Base-by-base conservation (phyloP, 2,797 vertebrate species). In the Hylomyscus alleni region DNA sequence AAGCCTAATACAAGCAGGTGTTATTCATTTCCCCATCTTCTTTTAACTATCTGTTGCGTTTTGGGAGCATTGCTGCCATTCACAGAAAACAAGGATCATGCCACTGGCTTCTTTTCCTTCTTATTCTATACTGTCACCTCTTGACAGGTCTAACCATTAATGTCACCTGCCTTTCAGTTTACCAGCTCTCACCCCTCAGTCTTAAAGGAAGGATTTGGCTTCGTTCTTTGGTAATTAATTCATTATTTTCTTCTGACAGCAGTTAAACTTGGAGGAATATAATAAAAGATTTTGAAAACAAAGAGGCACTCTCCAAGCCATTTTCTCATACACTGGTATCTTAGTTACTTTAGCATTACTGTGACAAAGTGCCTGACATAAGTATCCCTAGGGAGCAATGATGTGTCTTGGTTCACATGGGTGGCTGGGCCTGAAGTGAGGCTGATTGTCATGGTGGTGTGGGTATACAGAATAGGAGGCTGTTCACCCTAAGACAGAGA, bases 221-320 rank as follows among this genome's bases (percentile, higher is more conserved):
- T 91, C 83, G 62, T 15, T 92, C 7, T 86, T 52, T 92, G 44
- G 93, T 50, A 76, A 37, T 96, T 93, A 94, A 96, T 86, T 77
- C 4, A 50, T 40, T 10, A 58, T 85, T 93, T 93, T 65, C 34
- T 4, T 90, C 12, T 65, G 69, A 83, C 14, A 1, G 34, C 15
- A 86, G 19, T 82, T 85, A 78, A 80, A 77, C 17, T 40, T 58
- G 12, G 69, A 40, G 87, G 88, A 62, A 29, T 78, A 26, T 44
- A 95, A 44, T 56, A n/a, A 83, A 87, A 89, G 5, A 75, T 91
- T 90, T 94, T 76, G 94, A 77, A 95, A 95, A 75, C 24, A 50
- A 94, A 95, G 20, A 2, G 44, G 24, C 60, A 72, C 65, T 95
- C 96, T 85, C 73, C 15, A 67, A 54, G 47, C 15, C 9, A 1